Base-by-base conservation (phyloP, 2,888 invertebrate genomes). In the Meta bourneti region DNA sequence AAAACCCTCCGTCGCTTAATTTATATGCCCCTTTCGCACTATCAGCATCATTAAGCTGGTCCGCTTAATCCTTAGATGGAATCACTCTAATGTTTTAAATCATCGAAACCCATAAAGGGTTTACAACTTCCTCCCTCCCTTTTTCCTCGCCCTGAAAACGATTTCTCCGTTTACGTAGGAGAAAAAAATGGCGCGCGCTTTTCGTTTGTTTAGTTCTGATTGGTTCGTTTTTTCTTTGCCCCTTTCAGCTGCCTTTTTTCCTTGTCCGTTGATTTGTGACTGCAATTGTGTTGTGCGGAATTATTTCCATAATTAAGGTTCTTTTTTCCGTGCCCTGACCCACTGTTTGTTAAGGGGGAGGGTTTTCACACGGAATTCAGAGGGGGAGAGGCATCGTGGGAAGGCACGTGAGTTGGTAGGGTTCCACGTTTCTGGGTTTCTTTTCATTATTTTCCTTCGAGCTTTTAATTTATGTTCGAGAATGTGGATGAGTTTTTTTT, bases 21-120 rank as follows among this genome's bases (percentile, higher is more conserved):
- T 87, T 87, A 87, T 80, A 51, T 79, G 71, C 72, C 34, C 49
- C 54, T 13, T 78, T 71, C 70, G 8, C 7, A 19, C 77, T 87
- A 80, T 79, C 79, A 87, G 71, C 54, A 87, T 87, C 87, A 87
- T 87, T 87, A 87, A 72, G 54, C 54, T 54, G 8, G 49, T 77
- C n/a, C 34, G 51, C 79, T 79, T 87, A 87, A 87, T 87, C 87
- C 87, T 52, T 16, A 16, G 52, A 72, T n/a, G 54, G 34, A 79
- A 79, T 71, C 86, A 9, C 54, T 34, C 54, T 79, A 79, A 79
- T 87, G 79, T 87, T 87, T 87, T 87, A 87, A 87, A 87, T 87
- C 79, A 79, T 79, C 78, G 20, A 48, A 87, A 80, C 51, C 87
- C 79, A 79, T 87, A 87, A 87, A 87, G 79, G 79, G 70, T 87